Conservation (phyloP, 2,888 invertebrate species). For the Tanypteryx hageni region DNA sequence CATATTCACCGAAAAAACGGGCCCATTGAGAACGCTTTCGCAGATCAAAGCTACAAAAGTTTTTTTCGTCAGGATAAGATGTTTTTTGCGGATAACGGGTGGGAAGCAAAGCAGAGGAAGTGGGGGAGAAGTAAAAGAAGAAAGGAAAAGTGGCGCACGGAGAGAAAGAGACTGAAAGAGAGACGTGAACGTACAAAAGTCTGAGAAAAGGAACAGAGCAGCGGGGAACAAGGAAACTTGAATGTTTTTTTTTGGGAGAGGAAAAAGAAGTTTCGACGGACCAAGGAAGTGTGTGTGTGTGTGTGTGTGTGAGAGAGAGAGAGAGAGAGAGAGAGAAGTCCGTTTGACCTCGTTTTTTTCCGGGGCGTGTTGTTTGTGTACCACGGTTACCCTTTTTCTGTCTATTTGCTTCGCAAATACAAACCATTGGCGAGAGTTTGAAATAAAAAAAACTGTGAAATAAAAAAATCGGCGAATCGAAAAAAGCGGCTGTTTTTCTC, state of each 20-base stretch:
- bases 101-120: too few relatives aligned
- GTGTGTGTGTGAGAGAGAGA: too few relatives aligned
- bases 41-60: too few relatives aligned
- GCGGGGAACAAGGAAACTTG: neutral
- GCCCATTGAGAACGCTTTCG: too few relatives aligned
- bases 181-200: neutral
- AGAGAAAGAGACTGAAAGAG: too few relatives aligned
- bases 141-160: too few relatives aligned
- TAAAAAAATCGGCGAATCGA: neutral
- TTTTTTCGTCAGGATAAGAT: too few relatives aligned
- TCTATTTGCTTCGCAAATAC: slow-evolving; percentile 25
- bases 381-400: slow-evolving; percentile 11
- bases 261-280: neutral
- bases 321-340: neutral
- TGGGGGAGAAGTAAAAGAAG: too few relatives aligned
- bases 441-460: too few relatives aligned
- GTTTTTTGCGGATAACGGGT: too few relatives aligned
- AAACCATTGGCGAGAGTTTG: neutral
- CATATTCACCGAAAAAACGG: too few relatives aligned
- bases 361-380: slow-evolving; percentile 10
- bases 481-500: neutral
- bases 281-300: neutral
- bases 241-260: neutral
- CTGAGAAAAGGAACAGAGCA: neutral
- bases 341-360: slow-evolving; percentile 5